Conservation (phyloP, 53 echinoderm and acorn worm species). For the Astropecten irregularis region DNA sequence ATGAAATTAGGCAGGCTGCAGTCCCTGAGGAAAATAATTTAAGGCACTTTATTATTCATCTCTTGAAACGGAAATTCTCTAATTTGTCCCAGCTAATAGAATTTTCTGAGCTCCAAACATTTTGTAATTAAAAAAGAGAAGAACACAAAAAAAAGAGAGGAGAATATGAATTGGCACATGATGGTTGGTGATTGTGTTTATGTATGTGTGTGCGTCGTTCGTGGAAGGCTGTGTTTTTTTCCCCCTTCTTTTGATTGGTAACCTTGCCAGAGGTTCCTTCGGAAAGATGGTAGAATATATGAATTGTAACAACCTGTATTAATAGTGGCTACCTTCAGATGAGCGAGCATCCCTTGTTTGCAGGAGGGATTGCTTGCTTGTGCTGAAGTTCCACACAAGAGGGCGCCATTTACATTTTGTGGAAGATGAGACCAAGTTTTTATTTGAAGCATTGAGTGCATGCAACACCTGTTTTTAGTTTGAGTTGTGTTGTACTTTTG, state of each 20-base stretch:
- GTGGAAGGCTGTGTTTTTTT: not conserved
- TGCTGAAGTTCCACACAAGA: not conserved
- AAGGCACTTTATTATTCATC: conserved; percentile 60
- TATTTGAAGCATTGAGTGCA: no score
- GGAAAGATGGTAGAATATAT: not conserved
- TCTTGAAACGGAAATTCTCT: conserved; percentile 61
- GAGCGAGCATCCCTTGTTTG: not conserved
- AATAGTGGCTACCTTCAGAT: no score
- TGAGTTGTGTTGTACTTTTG: no score
- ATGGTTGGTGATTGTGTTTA: not conserved
- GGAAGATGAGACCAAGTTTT: not conserved
- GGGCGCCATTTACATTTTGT: conserved; percentile 28
- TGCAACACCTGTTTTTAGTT: no score
- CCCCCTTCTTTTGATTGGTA: no score
- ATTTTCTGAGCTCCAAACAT: conserved; percentile 45
- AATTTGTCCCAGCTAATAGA: conserved; percentile 57
- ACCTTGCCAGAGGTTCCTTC: not conserved
- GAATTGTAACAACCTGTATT: no score
- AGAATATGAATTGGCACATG: conserved; percentile 51
- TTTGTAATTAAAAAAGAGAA: conserved; percentile 53
- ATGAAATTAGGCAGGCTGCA: conserved; percentile 56
- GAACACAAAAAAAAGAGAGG: no score
- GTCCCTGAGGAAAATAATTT: conserved; percentile 59
- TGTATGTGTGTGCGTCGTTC: no score
- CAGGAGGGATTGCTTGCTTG: not conserved